phyloP scores from a whole-genome alignment of 1,140 invertebrate species.

The Sweltsa coloradensis region DNA sequence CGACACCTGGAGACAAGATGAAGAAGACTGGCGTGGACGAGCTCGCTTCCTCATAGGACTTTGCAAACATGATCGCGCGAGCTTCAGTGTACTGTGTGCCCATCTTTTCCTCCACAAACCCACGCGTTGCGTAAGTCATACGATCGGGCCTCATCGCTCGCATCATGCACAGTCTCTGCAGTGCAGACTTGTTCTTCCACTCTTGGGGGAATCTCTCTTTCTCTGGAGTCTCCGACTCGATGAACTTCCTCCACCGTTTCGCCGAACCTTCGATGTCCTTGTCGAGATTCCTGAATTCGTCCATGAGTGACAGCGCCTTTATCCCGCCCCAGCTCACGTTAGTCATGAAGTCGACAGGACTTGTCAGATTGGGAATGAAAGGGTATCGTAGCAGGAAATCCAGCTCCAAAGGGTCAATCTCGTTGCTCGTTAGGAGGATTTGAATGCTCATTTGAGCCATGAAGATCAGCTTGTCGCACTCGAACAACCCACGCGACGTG shows the following conservation, averaged over 20 bases:
- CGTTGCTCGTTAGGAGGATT: slow-evolving; percentile 51
- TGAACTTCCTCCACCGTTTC: slow-evolving; percentile 86
- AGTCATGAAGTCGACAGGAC: slow-evolving; percentile 77
- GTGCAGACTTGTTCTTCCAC: slow-evolving; percentile 85
- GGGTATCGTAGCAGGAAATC: slow-evolving; percentile 83
- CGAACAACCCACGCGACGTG: slow-evolving; percentile 82
- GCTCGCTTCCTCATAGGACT: slow-evolving; percentile 77
- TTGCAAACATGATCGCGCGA: slow-evolving; percentile 62
- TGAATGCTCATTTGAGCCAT: slow-evolving; percentile 71
- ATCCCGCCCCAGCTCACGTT: slow-evolving; percentile 80
- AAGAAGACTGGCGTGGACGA: slow-evolving; percentile 84
- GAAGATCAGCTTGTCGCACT: slow-evolving; percentile 87
- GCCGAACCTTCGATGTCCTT: slow-evolving; percentile 85
- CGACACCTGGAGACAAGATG: slow-evolving; percentile 87
- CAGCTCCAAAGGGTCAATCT: slow-evolving; percentile 57
- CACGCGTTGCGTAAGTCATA: slow-evolving; percentile 56
- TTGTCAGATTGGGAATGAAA: slow-evolving; percentile 43
- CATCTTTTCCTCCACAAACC: slow-evolving; percentile 75
- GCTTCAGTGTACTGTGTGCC: slow-evolving; percentile 73
- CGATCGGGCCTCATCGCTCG: slow-evolving; percentile 49
- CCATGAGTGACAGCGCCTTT: slow-evolving; percentile 58
- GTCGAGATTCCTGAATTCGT: slow-evolving; percentile 78
- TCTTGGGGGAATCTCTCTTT: slow-evolving; percentile 90
- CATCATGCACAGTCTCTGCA: slow-evolving; percentile 88
- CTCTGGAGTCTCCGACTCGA: slow-evolving; percentile 83